Percentiles rank a stretch among this genome's conserved stretches.
Conservation (phyloP, 2,113 vertebrate genomes). For the Caranx melampygus region DNA sequence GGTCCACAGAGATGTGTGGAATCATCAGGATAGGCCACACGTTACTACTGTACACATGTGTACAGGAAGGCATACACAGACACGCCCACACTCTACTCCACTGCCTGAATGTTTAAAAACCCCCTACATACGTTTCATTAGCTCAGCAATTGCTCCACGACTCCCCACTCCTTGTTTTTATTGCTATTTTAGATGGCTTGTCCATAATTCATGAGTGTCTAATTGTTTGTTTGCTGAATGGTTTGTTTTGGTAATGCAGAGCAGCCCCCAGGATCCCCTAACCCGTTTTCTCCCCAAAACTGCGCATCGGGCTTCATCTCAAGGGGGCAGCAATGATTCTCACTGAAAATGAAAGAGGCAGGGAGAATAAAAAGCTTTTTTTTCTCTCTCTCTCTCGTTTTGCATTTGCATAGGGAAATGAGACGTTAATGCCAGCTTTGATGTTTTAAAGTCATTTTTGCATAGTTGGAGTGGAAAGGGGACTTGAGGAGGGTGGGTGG, state of each 20-base stretch:
- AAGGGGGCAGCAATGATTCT: constrained; percentile 72
- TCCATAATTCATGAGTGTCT: constrained; percentile 84
- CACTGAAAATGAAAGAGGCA: constrained; percentile 68
- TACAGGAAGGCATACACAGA: constrained; percentile 37
- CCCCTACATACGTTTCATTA: constrained; percentile 68
- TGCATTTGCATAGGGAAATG: constrained; percentile 74
- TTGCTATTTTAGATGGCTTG: constrained; percentile 74
- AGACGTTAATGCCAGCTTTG: constrained; percentile 75
- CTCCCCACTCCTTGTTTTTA: constrained; percentile 72
- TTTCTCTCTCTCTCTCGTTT: constrained; percentile 40
- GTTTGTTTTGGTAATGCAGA: constrained; percentile 83
- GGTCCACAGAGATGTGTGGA: constrained; percentile 45
- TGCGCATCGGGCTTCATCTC: constrained; percentile 69
- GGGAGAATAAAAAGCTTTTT: constrained; percentile 52
- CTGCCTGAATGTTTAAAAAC: constrained; percentile 57
- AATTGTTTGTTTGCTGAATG: constrained; percentile 85
- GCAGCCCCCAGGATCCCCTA: constrained; percentile 74
- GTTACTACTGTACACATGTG: constrained; percentile 29
- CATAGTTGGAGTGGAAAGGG: constrained; percentile 51
- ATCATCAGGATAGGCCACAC: constrained; percentile 35
- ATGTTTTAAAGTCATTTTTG: constrained; percentile 73
- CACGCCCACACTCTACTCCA: constrained; percentile 27
- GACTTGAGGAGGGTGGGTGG: constrained; percentile 41
- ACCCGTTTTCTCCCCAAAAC: constrained; percentile 72
- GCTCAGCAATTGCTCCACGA: constrained; percentile 64